Conservation (phyloP, 2,113 vertebrate species). For the Stictonetta naevosa region DNA sequence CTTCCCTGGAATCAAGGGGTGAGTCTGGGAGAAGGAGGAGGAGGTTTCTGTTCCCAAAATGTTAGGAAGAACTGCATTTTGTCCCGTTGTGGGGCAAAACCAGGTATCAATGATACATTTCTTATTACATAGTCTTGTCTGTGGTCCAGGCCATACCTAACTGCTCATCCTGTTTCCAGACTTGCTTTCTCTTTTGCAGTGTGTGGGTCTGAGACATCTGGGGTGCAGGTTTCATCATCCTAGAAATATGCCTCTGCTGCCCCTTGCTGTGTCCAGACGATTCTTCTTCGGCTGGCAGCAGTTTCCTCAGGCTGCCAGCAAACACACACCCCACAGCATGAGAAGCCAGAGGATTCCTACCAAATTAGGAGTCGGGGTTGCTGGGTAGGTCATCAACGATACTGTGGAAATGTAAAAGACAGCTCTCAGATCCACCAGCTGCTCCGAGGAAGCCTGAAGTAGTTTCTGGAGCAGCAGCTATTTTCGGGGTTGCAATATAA, state of each 20-base stretch:
- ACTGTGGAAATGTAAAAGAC: constrained; percentile 20
- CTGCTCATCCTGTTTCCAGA: neutral
- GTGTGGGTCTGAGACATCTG: neutral
- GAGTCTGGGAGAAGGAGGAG: neutral
- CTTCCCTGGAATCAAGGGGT: neutral
- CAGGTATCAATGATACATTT: neutral
- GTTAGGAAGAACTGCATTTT: neutral
- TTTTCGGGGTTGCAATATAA: neutral
- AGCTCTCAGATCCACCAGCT: constrained; percentile 10
- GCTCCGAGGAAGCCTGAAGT: neutral
- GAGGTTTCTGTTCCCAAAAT: neutral
- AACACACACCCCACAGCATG: neutral
- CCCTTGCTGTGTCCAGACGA: neutral
- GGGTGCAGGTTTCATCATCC: neutral
- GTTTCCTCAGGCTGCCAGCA: neutral
- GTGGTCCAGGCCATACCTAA: neutral
- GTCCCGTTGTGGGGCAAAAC: neutral
- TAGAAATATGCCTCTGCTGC: neutral
- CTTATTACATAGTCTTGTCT: neutral
- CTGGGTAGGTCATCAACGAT: constrained; percentile 21
- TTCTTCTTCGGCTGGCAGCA: neutral
- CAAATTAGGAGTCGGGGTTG: constrained; percentile 34
- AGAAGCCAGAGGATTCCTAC: constrained; percentile 43
- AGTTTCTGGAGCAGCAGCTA: neutral
- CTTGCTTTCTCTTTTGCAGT: neutral